Evolutionary conservation across 2,797 vertebrate genomes (phyloP), one percentile per base, ranked within the genome.

Genomic region (Coregonus ussuriensis): DNA sequence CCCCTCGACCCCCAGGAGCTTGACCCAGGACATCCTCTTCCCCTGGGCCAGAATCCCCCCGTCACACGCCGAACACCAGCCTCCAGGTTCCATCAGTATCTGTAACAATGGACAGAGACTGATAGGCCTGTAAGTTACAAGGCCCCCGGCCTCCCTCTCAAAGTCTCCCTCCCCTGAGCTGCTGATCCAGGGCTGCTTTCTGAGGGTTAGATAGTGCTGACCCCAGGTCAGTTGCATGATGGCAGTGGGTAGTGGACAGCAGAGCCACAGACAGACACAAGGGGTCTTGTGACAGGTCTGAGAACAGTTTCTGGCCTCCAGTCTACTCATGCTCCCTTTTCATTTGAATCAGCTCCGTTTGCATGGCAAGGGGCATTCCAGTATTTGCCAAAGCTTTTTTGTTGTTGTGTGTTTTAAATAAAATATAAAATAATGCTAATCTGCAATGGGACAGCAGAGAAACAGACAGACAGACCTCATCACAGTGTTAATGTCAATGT

Each of bases 81-180:
- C 75, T 95, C 94, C 3, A 91, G 93, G 59, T 94, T 96, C 82
- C 94, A 93, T 84, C 91, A 95, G 87, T 96, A 93, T 87, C 91
- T 95, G 88, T 95, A 91, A 77, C 29, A 6, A 14, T 5, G 29
- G 53, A 16, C 5, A 53, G 29, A 29, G 47, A 25, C n/a, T 21
- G 5, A 33, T 31, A 33, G 15, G n/a, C 56, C 56, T 59, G 56
- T 59, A 59, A 18, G 7, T 59, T 59, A 59, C 56, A 6, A 59
- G 91, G 76, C 25, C 77, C 77, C 29, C 53, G 56, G 56, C 78
- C 62, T 77, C 74, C 53, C 70, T 29, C 41, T 59, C 47, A 6
- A 71, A 54, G n/a, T 68, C 41, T 80, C 7, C 35, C 33, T 53
- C 37, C 73, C 51, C 71, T 35, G 47, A 11, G 21, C 25, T 18